Percentiles rank a stretch among this genome's conserved stretches.
These are phyloP conservation scores for Thalassarche chlororhynchos DNA, from an alignment of 2,113 vertebrate species.

Conservation along the genomic window DNA sequence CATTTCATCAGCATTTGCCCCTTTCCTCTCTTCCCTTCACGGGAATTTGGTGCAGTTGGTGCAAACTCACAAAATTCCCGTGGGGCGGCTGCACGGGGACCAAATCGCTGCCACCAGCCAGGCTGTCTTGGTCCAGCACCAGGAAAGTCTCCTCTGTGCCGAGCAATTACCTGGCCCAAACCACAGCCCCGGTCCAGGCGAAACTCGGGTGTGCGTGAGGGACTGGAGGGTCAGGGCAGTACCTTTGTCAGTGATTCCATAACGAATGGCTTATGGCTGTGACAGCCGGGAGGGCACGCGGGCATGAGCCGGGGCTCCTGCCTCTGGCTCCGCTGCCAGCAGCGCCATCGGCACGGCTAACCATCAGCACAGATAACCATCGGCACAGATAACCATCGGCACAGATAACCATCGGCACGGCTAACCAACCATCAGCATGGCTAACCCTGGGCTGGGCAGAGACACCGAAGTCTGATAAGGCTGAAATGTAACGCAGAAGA, in stretches of 20 bases:
- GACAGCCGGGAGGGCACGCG: accelerated
- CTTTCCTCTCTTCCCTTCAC: neutral
- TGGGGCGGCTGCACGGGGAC: accelerated
- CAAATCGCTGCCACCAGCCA: accelerated
- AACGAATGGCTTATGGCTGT: accelerated
- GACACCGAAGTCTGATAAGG: neutral
- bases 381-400: accelerated
- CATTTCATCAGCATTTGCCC: neutral
- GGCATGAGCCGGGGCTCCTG: neutral
- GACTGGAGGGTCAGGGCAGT: neutral
- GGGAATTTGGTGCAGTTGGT: neutral
- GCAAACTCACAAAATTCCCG: neutral
- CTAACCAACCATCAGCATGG: accelerated
- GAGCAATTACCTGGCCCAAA: neutral
- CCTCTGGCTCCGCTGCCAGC: neutral
- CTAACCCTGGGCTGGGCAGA: neutral
- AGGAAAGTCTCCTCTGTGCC: neutral
- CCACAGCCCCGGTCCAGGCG: accelerated
- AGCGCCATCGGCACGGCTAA: accelerated
- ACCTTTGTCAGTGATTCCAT: neutral
- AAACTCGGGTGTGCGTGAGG: accelerated
- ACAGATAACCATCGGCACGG: accelerated
- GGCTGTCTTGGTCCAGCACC: neutral
- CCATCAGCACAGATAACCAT: neutral
- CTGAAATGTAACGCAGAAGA: neutral